Conservation (phyloP, 2,113 vertebrate genomes). For the Phrynosoma blainvillii region DNA sequence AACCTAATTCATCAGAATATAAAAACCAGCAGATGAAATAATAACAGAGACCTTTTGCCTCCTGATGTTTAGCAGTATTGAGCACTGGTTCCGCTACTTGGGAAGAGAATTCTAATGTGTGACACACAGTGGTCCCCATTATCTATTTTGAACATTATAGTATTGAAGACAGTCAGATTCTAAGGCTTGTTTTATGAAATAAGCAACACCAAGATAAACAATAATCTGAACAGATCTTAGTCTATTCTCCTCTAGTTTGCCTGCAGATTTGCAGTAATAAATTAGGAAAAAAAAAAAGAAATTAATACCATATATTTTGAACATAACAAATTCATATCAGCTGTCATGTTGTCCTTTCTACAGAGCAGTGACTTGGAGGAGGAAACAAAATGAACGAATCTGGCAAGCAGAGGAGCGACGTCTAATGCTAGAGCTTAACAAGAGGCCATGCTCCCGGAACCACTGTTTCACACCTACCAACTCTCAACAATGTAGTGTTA, state of each 20-base stretch:
- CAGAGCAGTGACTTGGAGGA: conserved; percentile 8
- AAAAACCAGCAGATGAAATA: not conserved
- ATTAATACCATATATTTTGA: not conserved
- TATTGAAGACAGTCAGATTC: not conserved
- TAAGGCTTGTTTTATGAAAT: not conserved
- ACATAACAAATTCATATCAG: not conserved
- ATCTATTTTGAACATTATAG: not conserved
- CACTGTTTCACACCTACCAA: conserved; percentile 3
- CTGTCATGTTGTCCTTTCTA: not conserved
- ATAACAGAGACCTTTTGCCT: not conserved
- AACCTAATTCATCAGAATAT: not conserved
- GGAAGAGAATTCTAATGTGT: not conserved
- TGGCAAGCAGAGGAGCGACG: not conserved
- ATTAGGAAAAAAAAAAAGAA: not conserved
- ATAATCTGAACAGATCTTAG: too few species aligned
- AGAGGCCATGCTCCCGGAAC: not conserved
- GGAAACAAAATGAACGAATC: conserved; percentile 6
- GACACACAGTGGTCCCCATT: not conserved
- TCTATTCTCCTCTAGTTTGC: too few species aligned
- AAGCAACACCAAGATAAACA: not conserved
- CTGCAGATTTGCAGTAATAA: not conserved
- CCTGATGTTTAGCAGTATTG: not conserved
- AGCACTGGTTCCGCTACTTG: not conserved
- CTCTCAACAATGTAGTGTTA: conserved; percentile 21
- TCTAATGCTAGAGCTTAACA: not conserved